These are phyloP conservation scores for Parelbella ahira DNA, from an alignment of 2,888 invertebrate genomes.

Conservation along the genomic window DNA sequence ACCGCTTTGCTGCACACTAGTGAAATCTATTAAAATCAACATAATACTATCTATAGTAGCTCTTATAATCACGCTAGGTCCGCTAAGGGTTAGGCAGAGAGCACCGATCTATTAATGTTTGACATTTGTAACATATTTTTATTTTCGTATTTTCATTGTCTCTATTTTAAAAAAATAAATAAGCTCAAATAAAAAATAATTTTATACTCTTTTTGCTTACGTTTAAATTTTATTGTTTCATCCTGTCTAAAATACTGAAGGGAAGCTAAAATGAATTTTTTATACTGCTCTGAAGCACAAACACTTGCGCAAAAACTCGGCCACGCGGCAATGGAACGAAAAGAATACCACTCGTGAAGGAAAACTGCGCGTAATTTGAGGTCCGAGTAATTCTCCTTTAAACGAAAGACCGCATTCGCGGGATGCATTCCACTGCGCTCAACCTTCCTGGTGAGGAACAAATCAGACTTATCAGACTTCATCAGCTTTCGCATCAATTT, in stretches of 20 bases:
- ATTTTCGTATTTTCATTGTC: too few relatives aligned
- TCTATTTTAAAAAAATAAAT: too few relatives aligned
- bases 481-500: too few relatives aligned
- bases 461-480: constrained; percentile 8
- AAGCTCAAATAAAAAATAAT: too few relatives aligned
- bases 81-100: too few relatives aligned
- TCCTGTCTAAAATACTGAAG: constrained; percentile 15
- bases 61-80: too few relatives aligned
- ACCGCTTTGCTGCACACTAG: constrained; percentile 8
- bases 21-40: too few relatives aligned
- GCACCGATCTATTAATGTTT: too few relatives aligned
- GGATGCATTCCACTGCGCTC: constrained; percentile 18
- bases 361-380: constrained; percentile 34
- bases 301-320: constrained; percentile 23
- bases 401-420: constrained; percentile 30
- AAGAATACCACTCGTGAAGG: constrained; percentile 20
- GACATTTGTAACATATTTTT: too few relatives aligned
- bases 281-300: constrained; percentile 14
- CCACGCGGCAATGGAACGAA: constrained; percentile 22
- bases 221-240: constrained; percentile 12
- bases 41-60: too few relatives aligned
- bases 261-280: constrained; percentile 19
- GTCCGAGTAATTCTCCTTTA: constrained; percentile 28
- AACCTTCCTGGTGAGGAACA: constrained; percentile 8
- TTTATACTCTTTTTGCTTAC: too few relatives aligned